These are phyloP conservation scores for Trichomycterus rosablanca DNA, from an alignment of 2,113 vertebrate species.

Conservation along the genomic window DNA sequence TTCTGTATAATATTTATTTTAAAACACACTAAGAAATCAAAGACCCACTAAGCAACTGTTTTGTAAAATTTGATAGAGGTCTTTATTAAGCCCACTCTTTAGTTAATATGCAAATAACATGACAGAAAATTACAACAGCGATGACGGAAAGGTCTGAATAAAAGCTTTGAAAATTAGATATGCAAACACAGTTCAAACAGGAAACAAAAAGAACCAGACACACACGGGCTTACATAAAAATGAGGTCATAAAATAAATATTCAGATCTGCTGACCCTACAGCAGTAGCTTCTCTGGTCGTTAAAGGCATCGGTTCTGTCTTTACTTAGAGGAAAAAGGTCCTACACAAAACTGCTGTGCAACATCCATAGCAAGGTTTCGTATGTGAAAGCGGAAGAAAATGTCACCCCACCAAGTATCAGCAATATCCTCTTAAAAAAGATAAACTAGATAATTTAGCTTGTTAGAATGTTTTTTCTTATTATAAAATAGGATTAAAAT, in stretches of 20 bases:
- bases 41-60: constrained; percentile 1
- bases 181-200: constrained; percentile 41
- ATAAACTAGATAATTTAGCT: constrained; percentile 42
- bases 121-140: not conserved
- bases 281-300: constrained; percentile 39
- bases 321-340: constrained; percentile 38
- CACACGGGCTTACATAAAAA: constrained; percentile 23
- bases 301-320: constrained; percentile 32
- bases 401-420: not conserved
- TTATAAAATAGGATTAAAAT: constrained; percentile 57
- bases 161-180: constrained; percentile 23
- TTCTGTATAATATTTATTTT: too few relatives aligned
- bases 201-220: constrained; percentile 4
- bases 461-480: constrained; percentile 41
- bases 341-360: constrained; percentile 54
- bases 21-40: too few relatives aligned
- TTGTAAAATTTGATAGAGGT: constrained; percentile 25
- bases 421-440: constrained; percentile 26
- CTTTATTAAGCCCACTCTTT: constrained; percentile 17
- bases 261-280: constrained; percentile 52
- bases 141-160: constrained; percentile 32
- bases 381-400: constrained; percentile 44
- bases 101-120: constrained; percentile 23
- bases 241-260: constrained; percentile 60
- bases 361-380: constrained; percentile 57